These are phyloP conservation scores for Sakesphorus luctuosus DNA, from an alignment of 2,113 vertebrate species.

Conservation along the genomic window DNA sequence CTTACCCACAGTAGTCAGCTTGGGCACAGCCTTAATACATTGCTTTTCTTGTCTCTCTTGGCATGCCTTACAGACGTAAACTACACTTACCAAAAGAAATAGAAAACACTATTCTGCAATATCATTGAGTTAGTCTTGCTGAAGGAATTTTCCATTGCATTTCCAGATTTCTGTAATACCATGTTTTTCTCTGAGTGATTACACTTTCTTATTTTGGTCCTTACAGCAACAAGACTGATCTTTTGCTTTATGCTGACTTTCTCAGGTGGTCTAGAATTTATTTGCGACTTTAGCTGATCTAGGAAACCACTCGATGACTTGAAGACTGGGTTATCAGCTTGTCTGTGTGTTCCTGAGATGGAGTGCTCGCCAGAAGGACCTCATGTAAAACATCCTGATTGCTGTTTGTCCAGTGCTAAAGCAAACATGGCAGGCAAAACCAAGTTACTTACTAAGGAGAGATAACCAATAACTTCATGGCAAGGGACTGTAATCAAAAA, in stretches of 20 bases:
- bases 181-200: neutral
- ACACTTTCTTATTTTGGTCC: neutral
- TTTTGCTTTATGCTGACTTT: neutral
- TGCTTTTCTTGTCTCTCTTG: neutral
- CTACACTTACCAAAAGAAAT: neutral
- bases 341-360: neutral
- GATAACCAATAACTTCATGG: neutral
- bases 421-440: constrained; percentile 6
- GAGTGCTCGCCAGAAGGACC: neutral
- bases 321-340: neutral
- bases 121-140: neutral
- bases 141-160: neutral
- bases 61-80: neutral
- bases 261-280: neutral
- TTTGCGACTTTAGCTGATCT: neutral
- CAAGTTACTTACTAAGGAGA: neutral
- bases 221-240: neutral
- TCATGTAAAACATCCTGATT: neutral
- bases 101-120: neutral
- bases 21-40: neutral
- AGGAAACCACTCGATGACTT: neutral
- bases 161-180: neutral
- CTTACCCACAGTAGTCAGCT: neutral
- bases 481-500: neutral
- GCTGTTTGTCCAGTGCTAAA: neutral